Evolutionary conservation across 2,113 vertebrate genomes (phyloP), one percentile per base, ranked within the genome.

Genomic region (Tauraco erythrolophus): DNA sequence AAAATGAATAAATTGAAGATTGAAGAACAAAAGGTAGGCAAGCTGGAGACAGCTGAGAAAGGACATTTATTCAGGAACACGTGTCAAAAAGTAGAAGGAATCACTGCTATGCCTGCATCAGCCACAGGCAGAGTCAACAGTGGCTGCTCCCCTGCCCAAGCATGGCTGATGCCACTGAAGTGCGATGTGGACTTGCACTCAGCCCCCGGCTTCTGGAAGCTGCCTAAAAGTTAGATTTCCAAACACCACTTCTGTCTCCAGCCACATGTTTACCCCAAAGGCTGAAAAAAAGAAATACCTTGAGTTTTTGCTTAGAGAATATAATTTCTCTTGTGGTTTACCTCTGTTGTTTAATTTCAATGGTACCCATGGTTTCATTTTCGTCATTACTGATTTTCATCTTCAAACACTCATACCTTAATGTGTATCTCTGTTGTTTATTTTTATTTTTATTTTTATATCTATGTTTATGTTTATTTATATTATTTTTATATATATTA

Each of bases 381-480:
- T 28, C 35, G 28, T 75, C n/a, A 11, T 78, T 70, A 78, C 37
- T 17, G 17, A 6, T 74, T 91, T 77, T 54, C 25, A 17, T 61
- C 54, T 69, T 78, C 57, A 48, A 21, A 78, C 11, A 33, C 19
- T 61, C 9, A 3, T 25, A 46, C 25, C 23, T 85, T 35, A 15
- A 58, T 14, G 13, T 2, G 1, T 70, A 35, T 18, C 6, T 72
- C 1, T 8, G 33, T 22, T 14, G 0, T 69, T 77, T 28, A 23
- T 18, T 69, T 81, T 60, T 50, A 45, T 21, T 41, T 41, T 41
- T 41, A 41, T 41, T 41, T 41, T n/a, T n/a, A n/a, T n/a, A n/a
- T n/a, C n/a, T n/a, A n/a, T n/a, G n/a, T n/a, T n/a, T n/a, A n/a
- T n/a, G 12, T 41, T 41, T 41, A 41, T 41, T 41, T 41, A 41